A percentile compares a stretch with the other conserved stretches of the same genome.
phyloP scores from a whole-genome alignment of 2,888 invertebrate genomes.

The Criorhina ranunculi region DNA sequence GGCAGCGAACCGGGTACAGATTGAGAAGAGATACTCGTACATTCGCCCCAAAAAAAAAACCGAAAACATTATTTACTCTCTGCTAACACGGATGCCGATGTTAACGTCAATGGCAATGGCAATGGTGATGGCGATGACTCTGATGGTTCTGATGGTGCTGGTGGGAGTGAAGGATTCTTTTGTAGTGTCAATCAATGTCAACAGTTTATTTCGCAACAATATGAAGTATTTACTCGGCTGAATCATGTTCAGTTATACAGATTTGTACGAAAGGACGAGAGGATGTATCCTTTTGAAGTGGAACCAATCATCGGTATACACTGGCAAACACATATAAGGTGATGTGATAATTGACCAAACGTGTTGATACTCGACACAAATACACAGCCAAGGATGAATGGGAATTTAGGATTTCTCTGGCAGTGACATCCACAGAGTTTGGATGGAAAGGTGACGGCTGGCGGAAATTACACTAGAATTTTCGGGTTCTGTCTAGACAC shows the following conservation, averaged over 20 bases:
- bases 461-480: too few species aligned
- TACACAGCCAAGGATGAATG: neutral
- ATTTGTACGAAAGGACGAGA: neutral
- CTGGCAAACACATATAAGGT: constrained; percentile 17
- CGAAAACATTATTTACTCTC: constrained; percentile 45
- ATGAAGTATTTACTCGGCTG: constrained; percentile 44
- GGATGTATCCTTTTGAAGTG: constrained; percentile 41
- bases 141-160: constrained; percentile 9
- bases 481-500: too few species aligned
- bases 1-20: neutral
- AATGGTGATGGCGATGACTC: constrained; percentile 10
- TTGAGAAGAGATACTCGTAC: neutral
- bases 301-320: constrained; percentile 52
- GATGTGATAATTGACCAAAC: constrained; percentile 63
- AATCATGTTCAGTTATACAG: constrained; percentile 28
- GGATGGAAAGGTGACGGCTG: neutral
- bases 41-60: constrained; percentile 10
- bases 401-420: neutral
- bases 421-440: neutral
- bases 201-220: constrained; percentile 64
- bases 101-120: neutral
- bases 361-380: constrained; percentile 40
- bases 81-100: constrained; percentile 18
- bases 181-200: constrained; percentile 70
- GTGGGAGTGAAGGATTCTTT: constrained; percentile 35